Evolutionary conservation across 2,797 vertebrate genomes (phyloP), one percentile per base, ranked within the genome.

Genomic region (Rhincodon typus): DNA sequence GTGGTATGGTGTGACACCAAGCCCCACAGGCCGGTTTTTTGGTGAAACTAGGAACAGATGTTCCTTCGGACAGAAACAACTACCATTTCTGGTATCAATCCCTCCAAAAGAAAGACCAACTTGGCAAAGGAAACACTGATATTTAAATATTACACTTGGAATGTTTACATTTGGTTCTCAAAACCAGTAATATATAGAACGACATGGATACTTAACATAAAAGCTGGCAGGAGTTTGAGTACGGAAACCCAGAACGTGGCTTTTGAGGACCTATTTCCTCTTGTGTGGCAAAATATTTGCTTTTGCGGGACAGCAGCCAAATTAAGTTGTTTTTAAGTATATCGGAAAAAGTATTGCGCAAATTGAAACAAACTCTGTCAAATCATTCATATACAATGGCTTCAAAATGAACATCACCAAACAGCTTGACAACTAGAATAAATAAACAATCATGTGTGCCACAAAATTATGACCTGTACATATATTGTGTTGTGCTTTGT

Each of bases 121-220:
- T 69, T 23, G 62, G 62, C 66, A 46, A 94, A 46, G 93, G 93
- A 94, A 27, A 94, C 21, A 13, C 72, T 67, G 67, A 69, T 46
- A 94, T 94, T 94, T 94, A 34, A 72, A 94, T 42, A 94, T 72
- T 94, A 69, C 15, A 50, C 91, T 70, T 90, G 53, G 88, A 91
- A 62, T 91, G 34, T n/a, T 91, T 91, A 62, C 62, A 66, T 66
- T 91, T 66, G 27, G 4, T 21, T 19, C 57, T 66, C 34, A 30
- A 66, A 66, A 30, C 66, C 93, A 46, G 66, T 67, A 21, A 38
- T 38, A 21, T 67, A 66, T 94, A n/a, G 86, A 88, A 57, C 50
- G 34, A 72, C 93, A 94, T 30, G 38, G 23, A 72, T 70, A 70
- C 93, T 70, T 46, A 69, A 70, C 42, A 30, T 67, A 72, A 70